Evolutionary conservation across 2,797 vertebrate species (phyloP), one percentile per base, ranked within the genome.

Genomic region (Galaxias olidus): DNA sequence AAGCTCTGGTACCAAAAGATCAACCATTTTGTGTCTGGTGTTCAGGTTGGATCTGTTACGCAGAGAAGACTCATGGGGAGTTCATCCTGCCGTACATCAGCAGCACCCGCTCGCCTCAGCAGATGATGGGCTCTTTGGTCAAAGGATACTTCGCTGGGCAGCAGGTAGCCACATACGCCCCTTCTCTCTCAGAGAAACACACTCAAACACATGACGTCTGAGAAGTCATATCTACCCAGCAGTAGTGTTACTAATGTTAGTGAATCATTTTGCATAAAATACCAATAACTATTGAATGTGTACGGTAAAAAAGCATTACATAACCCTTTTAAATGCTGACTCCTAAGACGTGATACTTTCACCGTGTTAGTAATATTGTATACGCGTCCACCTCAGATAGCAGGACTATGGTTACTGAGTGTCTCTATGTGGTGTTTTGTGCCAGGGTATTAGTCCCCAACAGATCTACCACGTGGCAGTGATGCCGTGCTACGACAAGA

Each of bases 401-500:
- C 45, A 47, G 10, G 9, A 3, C 9, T 47, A 14, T 3, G 3
- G 9, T 14, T 47, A 14, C 14, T 46, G 17, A 46, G 9, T 13
- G 14, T 56, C 30, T 56, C 8, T 69, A 43, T 60, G n/a, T 53
- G 75, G 8, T 76, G 14, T 73, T 73, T 72, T 68, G 72, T 65
- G 50, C 77, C 71, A 99, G 97, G 85, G 67, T 12, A 10, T 96
- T 53, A 78, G 81, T 42, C 94, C 98, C 0, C 82, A 91, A 72
- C 92, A 90, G 73, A 92, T 97, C 69, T 99, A 96, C 85, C 98
- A 99, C 0, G 92, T 96, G 47, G 90, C 95, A 0, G 95, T 99
- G 43, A 99, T 99, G 98, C 98, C 98, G 43, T 99, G 97, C 73
- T 98, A 95, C 0, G 98, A 99, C 81, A 99, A 99, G 78, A 99